Evolutionary conservation across 2,113 vertebrate species (phyloP).

Genomic region (Eudorcas thomsonii): DNA sequence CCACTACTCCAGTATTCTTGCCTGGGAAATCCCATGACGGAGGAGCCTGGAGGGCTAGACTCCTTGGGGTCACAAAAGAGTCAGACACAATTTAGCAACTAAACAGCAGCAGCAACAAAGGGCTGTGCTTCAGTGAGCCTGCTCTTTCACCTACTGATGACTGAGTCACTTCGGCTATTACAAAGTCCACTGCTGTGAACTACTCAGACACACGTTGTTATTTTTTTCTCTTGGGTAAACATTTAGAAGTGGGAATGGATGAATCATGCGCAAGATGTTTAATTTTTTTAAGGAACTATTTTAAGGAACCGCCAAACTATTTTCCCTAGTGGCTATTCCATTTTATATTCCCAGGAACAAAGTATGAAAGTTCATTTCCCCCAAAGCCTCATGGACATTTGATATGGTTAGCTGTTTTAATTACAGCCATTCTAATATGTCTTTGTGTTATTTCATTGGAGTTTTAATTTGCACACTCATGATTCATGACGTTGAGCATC

Average conservation of each 20-base stretch:
- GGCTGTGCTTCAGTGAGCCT: neutral
- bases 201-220: neutral
- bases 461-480: constrained; percentile 36
- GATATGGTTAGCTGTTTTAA: neutral
- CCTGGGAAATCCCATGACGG: neutral
- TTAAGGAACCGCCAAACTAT: neutral
- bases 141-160: neutral
- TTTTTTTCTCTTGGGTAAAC: neutral
- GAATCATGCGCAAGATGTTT: neutral
- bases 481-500: neutral
- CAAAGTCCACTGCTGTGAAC: neutral
- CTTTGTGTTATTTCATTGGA: neutral
- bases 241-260: neutral
- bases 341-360: neutral
- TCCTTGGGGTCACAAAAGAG: neutral
- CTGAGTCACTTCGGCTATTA: neutral
- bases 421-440: neutral
- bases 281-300: neutral
- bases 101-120: neutral
- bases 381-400: neutral
- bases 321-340: neutral
- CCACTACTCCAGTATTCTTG: neutral
- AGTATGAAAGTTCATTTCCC: neutral
- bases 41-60: neutral
- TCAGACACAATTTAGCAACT: neutral